These are phyloP conservation scores for mouse (Mus musculus) DNA, from an alignment of 2,113 vertebrate genomes.

Conservation along the genomic window GRCm39 chr4:118939501-118940000, in stretches of 20 bases:
- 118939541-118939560: background rate
- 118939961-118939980: slow-evolving; percentile 21
- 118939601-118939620: background rate
- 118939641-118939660: background rate
- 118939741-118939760: background rate
- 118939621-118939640: background rate
- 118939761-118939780: background rate
- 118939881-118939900: background rate
- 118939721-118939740: background rate
- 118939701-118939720: background rate
- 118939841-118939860: background rate
- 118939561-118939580: background rate
- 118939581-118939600: background rate
- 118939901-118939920: slow-evolving; percentile 14
- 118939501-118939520: background rate
- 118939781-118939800: background rate
- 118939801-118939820: background rate
- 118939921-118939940: background rate
- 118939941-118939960: slow-evolving; percentile 14
- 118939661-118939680: background rate
- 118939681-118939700: background rate
- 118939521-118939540: background rate
- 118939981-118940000: background rate
- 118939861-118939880: background rate
- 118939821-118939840: background rate